Conservation (phyloP, 2,888 invertebrate species). For the Dorcus hopei region DNA sequence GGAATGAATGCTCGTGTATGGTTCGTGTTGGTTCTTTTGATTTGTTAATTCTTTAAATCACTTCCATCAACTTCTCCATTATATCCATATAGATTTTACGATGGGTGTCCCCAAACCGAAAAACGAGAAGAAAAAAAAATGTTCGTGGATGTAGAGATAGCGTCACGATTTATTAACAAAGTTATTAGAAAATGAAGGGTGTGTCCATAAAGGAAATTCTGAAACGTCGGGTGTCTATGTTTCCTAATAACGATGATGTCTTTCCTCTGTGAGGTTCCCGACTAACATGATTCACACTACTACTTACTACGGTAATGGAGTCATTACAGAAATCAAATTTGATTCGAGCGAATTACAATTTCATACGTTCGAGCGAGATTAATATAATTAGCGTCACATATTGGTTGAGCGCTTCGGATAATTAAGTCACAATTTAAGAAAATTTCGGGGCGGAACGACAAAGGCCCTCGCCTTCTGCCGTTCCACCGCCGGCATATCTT, state of each 20-base stretch:
- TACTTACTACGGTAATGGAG: conserved; percentile 20
- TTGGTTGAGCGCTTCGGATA: conserved; percentile 11
- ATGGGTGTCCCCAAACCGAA: no score
- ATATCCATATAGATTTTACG: no score
- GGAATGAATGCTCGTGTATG: no score
- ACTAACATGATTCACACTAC: conserved; percentile 18
- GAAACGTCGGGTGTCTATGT: background rate
- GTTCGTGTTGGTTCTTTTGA: no score
- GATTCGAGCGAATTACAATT: conserved; percentile 17
- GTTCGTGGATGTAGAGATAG: no score
- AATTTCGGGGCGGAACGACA: background rate
- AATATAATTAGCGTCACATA: conserved; percentile 16
- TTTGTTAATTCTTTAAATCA: no score
- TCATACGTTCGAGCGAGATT: conserved; percentile 10
- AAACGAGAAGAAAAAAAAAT: no score
- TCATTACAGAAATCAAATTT: conserved; percentile 28
- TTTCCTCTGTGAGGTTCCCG: conserved; percentile 8
- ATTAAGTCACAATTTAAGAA: conserved; percentile 13
- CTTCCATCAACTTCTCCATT: no score
- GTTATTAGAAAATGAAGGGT: no score
- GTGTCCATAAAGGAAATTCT: no score
- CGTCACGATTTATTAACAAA: no score
- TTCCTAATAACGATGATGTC: conserved; percentile 21
- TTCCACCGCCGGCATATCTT: conserved; percentile 26
- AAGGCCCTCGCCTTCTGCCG: conserved; percentile 2